Evolutionary conservation across 2,797 vertebrate genomes (phyloP).

Genomic region (Lerista edwardsae): DNA sequence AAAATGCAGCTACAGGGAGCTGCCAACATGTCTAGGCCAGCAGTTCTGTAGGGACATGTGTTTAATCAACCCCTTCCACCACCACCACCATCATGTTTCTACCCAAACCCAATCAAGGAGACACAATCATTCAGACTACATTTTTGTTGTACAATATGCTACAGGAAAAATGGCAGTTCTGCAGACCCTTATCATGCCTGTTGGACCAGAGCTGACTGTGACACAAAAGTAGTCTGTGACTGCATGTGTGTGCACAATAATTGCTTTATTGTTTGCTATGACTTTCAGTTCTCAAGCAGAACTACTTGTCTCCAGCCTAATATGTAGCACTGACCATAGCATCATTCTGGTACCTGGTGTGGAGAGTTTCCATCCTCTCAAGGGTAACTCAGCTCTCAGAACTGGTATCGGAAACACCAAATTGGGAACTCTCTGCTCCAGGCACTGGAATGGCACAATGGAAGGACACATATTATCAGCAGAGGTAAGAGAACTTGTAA

Average conservation of each 20-base stretch:
- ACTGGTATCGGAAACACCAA: background rate
- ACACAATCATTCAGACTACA: no score
- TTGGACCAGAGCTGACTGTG: background rate
- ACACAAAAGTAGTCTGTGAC: background rate
- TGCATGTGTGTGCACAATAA: no score
- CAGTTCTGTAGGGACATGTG: background rate
- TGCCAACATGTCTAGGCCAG: background rate
- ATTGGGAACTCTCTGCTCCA: background rate
- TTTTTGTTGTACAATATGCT: no score
- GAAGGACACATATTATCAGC: background rate
- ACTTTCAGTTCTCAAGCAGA: background rate
- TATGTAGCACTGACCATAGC: background rate
- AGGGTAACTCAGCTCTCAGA: background rate
- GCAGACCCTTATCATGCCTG: background rate
- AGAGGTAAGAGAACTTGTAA: background rate
- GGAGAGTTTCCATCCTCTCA: background rate
- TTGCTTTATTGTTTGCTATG: background rate
- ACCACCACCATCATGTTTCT: no score
- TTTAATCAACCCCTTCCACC: background rate
- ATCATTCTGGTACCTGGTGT: conserved; percentile 7
- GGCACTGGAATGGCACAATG: background rate
- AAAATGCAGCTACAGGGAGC: background rate
- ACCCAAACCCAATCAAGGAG: no score
- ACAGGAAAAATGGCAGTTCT: no score
- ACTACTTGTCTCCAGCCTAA: background rate